A percentile compares a stretch with the other conserved stretches of the same genome.
phyloP scores from a whole-genome alignment of 2,797 vertebrate genomes.

The Centropyge bicolor region DNA sequence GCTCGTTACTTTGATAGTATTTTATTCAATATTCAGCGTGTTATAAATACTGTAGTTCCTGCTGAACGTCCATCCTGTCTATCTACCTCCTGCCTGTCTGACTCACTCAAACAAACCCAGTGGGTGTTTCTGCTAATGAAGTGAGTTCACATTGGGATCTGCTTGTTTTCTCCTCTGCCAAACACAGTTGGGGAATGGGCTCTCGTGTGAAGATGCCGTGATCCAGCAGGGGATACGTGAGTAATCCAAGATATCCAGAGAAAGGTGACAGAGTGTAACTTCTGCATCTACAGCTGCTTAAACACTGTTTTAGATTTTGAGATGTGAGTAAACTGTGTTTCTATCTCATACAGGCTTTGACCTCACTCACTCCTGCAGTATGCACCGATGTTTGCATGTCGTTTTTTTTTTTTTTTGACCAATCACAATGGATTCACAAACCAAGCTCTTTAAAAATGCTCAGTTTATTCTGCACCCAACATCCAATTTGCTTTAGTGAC shows the following conservation, averaged over 20 bases:
- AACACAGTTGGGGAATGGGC: background rate
- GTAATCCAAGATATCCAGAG: background rate
- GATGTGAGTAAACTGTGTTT: constrained; percentile 14
- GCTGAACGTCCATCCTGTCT: constrained; percentile 23
- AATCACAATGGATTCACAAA: constrained; percentile 4
- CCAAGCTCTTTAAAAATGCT: background rate
- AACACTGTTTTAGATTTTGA: constrained; percentile 19
- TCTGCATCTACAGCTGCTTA: constrained; percentile 8
- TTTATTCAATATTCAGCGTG: constrained; percentile 47
- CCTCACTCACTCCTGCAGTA: constrained; percentile 22
- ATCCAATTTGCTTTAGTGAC: background rate
- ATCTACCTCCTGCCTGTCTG: constrained; percentile 24
- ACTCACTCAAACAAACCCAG: constrained; percentile 22
- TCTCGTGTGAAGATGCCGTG: background rate
- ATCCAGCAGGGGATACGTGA: background rate
- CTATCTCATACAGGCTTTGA: constrained; percentile 26
- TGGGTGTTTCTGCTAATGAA: constrained; percentile 10
- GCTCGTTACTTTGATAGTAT: constrained; percentile 37
- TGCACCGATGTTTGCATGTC: constrained; percentile 30
- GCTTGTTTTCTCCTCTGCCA: constrained; percentile 2
- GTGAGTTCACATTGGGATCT: background rate
- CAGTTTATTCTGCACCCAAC: background rate
- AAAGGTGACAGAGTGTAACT: background rate
- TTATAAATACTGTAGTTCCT: constrained; percentile 46
- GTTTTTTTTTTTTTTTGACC: constrained; percentile 7